phyloP scores from a whole-genome alignment of 2,888 invertebrate species.

The Calameuta idolon region DNA sequence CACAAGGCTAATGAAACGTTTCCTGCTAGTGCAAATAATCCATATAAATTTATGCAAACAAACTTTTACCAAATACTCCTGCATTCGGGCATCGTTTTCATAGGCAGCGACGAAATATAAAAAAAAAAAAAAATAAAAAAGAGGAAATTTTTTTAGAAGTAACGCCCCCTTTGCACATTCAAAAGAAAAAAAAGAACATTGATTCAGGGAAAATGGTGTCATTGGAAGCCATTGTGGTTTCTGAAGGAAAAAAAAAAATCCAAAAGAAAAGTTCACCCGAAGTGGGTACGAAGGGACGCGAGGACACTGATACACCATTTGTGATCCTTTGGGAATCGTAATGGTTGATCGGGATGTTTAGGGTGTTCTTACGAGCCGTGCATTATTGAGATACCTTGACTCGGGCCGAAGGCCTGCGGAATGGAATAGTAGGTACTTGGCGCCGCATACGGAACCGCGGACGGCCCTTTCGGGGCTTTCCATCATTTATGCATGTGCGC shows the following conservation, averaged over 20 bases:
- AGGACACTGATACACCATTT: constrained; percentile 58
- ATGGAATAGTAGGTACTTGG: constrained; percentile 21
- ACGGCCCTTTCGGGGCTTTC: constrained; percentile 51
- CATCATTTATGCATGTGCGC: constrained; percentile 58
- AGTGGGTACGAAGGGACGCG: constrained; percentile 21
- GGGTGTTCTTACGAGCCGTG: constrained; percentile 53
- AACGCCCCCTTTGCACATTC: neutral
- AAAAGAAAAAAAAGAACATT: neutral
- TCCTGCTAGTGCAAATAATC: constrained; percentile 22
- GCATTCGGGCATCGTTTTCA: neutral
- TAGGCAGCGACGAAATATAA: neutral
- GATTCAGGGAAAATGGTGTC: neutral
- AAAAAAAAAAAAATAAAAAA: too few relatives aligned
- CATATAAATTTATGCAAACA: constrained; percentile 18
- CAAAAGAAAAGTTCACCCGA: neutral
- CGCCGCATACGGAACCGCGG: constrained; percentile 36
- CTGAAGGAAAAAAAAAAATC: neutral
- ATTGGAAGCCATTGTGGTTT: neutral
- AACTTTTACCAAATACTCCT: neutral
- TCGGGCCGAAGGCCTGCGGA: constrained; percentile 30
- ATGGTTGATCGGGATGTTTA: constrained; percentile 58
- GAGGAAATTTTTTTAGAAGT: neutral
- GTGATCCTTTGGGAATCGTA: constrained; percentile 50
- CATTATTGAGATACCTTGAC: constrained; percentile 55
- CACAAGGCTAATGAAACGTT: constrained; percentile 27